These are phyloP conservation scores for Cynaeus angustus DNA, from an alignment of 2,888 invertebrate genomes.

Conservation along the genomic window DNA sequence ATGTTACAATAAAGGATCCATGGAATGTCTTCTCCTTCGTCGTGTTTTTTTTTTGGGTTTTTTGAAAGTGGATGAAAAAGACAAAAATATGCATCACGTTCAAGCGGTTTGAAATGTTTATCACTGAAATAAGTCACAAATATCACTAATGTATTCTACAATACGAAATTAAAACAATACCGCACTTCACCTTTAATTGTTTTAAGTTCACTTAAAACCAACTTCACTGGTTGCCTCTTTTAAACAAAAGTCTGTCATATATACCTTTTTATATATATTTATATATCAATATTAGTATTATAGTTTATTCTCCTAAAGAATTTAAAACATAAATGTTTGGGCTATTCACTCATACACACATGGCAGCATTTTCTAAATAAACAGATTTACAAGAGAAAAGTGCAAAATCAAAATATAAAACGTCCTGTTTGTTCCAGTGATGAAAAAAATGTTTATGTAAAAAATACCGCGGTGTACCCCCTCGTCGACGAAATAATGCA, in stretches of 20 bases:
- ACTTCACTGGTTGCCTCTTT: conserved; percentile 61
- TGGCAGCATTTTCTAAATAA: conserved; percentile 67
- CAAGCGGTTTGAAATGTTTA: conserved; percentile 59
- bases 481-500: conserved; percentile 64
- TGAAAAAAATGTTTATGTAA: conserved; percentile 61
- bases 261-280: conserved; percentile 61
- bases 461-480: conserved; percentile 64
- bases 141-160: conserved; percentile 69
- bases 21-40: conserved; percentile 56
- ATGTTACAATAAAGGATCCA: conserved; percentile 43
- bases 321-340: conserved; percentile 69
- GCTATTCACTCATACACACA: conserved; percentile 66
- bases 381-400: conserved; percentile 56
- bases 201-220: conserved; percentile 64
- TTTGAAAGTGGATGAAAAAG: conserved; percentile 48
- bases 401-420: conserved; percentile 58
- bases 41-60: conserved; percentile 46
- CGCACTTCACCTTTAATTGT: conserved; percentile 69
- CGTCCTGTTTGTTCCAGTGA: conserved; percentile 49
- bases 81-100: conserved; percentile 59
- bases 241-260: conserved; percentile 63
- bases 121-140: conserved; percentile 70
- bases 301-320: conserved; percentile 65
- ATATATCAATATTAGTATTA: conserved; percentile 64
- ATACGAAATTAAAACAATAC: conserved; percentile 66